Evolutionary conservation across 1,140 invertebrate genomes (phyloP).

Genomic region (Pseudomyrmex pallidus): DNA sequence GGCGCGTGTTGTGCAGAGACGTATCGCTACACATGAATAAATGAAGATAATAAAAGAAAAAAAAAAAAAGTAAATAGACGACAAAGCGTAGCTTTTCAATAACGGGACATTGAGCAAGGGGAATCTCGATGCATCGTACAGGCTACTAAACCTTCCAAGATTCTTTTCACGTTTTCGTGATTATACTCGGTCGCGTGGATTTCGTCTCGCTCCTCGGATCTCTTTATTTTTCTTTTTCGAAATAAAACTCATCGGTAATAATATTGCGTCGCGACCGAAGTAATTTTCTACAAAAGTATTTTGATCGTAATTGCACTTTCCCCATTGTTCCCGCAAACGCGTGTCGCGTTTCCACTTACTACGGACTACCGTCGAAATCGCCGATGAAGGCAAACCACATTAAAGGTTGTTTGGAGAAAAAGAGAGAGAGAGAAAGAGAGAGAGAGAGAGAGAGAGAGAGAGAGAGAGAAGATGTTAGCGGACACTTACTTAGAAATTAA

Average conservation of each 20-base stretch:
- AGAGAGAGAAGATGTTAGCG: constrained; percentile 21
- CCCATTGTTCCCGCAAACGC: not conserved
- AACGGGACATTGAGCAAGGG: constrained; percentile 15
- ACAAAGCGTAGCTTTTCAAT: constrained; percentile 22
- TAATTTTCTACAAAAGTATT: not conserved
- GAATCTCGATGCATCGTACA: not conserved
- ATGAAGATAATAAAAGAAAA: constrained; percentile 42
- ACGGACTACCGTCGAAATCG: not conserved
- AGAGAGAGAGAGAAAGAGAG: no score
- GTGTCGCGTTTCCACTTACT: not conserved
- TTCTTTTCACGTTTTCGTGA: constrained; percentile 41
- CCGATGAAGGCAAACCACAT: constrained; percentile 18
- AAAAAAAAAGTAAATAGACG: constrained; percentile 54
- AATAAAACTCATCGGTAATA: constrained; percentile 11
- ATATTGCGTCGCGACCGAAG: not conserved
- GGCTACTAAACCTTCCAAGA: constrained; percentile 36
- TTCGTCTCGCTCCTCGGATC: constrained; percentile 20
- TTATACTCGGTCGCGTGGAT: not conserved
- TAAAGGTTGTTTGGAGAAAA: constrained; percentile 36
- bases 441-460: no score
- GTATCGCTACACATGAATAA: constrained; percentile 22
- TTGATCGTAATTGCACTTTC: not conserved
- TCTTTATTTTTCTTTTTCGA: constrained; percentile 16
- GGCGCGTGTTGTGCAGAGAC: not conserved
- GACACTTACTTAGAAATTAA: constrained; percentile 48